Evolutionary conservation across 2,797 vertebrate genomes (phyloP).

Genomic region (Cheirogaleus major): DNA sequence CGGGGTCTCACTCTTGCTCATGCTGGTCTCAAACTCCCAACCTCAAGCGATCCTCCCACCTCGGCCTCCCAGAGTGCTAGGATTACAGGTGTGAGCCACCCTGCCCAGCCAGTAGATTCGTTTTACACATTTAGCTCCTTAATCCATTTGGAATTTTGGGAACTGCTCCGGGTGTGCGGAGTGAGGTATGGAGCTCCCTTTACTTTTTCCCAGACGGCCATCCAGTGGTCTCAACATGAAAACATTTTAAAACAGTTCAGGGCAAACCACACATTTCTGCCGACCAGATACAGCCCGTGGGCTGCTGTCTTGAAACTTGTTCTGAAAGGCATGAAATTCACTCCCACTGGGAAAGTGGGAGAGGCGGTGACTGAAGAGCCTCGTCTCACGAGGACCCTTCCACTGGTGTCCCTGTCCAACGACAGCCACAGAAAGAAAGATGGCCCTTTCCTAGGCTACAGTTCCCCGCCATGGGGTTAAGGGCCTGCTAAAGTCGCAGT

Average conservation of each 20-base stretch:
- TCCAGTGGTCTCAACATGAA: constrained; percentile 34
- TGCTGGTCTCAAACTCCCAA: no score
- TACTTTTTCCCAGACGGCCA: constrained; percentile 36
- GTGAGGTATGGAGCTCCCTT: not conserved
- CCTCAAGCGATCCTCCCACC: no score
- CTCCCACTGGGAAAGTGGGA: not conserved
- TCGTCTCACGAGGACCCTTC: not conserved
- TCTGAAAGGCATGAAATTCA: not conserved
- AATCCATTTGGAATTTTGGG: constrained; percentile 22
- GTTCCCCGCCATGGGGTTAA: not conserved
- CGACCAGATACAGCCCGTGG: not conserved
- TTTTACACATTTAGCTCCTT: constrained; percentile 14
- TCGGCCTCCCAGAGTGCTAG: no score
- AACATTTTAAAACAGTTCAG: not conserved
- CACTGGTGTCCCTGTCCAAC: not conserved
- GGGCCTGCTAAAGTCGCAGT: not conserved
- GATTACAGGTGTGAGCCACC: no score
- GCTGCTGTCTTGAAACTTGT: not conserved
- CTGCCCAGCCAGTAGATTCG: not conserved
- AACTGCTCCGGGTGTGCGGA: not conserved
- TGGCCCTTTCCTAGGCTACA: not conserved
- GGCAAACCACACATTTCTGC: constrained; percentile 6
- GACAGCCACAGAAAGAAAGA: not conserved
- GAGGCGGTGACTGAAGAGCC: not conserved
- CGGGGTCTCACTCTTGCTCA: no score